Evolutionary conservation across 2,797 vertebrate species (phyloP), one percentile per base, ranked within the genome.

Genomic region (Serranus cabrilla): DNA sequence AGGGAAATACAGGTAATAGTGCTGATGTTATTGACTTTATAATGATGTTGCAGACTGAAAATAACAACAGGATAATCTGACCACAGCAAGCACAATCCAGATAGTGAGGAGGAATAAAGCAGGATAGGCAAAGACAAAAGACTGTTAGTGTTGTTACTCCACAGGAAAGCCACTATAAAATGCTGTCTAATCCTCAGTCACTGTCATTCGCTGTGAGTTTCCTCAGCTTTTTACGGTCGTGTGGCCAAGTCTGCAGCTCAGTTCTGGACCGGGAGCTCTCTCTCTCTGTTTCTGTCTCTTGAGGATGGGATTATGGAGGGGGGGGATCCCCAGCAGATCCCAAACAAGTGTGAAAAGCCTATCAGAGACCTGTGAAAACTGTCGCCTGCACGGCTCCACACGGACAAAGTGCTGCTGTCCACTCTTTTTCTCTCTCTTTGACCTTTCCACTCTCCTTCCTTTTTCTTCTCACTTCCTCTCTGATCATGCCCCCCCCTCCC

Each of bases 341-440:
- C 8, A 2, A 62, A 66, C 52, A 68, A 88, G 89, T 90, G 85
- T 83, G 79, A 89, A 90, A 92, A 89, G 82, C 89, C 80, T 80
- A 83, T 84, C 80, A 76, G 75, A 89, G 91, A 92, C 78, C 85
- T 83, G 67, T 78, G 73, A 87, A 90, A 86, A 83, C 78, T 86
- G 80, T 83, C 71, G 83, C 77, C 80, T 55, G 66, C 87, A 77
- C 42, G 17, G 69, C 80, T 81, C 73, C 78, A 67, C 50, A 63
- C 0, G 52, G 81, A 86, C 83, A 86, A 83, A 85, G 65, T 75
- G 84, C 85, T 83, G 72, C 85, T 78, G 34, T 76, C 82, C 68
- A 59, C 78, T 82, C 71, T 86, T 57, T 77, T 62, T 83, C 58
- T 88, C 85, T 84, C 81, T 73, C 74, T 86, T 45, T 76, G 76